Base-by-base conservation (phyloP, 2,888 invertebrate genomes). In the Anodontia alba region DNA sequence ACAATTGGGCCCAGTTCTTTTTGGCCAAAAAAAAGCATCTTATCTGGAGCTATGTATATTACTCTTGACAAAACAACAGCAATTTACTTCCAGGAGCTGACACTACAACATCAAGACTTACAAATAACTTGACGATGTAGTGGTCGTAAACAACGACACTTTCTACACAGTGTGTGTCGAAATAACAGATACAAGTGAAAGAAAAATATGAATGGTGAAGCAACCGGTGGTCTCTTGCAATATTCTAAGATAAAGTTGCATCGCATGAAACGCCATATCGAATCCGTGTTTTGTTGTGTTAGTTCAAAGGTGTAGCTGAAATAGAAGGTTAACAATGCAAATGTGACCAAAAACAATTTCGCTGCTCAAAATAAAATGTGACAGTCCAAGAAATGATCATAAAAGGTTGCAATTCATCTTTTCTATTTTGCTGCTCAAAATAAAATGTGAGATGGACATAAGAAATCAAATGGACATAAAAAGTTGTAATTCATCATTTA, bases 181-280 rank as follows among this genome's bases (percentile, higher is more conserved):
- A 80, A 26, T 26, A 89, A 67, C 42, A 85, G 73, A 72, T 76
- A 79, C 33, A 89, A 31, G 79, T 91, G 89, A 66, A 76, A 78
- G 42, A 91, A 67, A 20, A 90, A 12, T 57, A 88, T 89, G 49
- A 92, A 82, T 23, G 92, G 92, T 51, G 91, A 87, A 43, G 90
- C 91, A 23, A 92, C 72, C 15, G 88, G 84, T 36, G 91, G 89
- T 12, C 90, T 81, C 15, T 86, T 78, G 72, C 88, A 89, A 75
- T 91, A 92, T 78, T 92, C 90, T 70, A 86, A 77, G 8, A 92
- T 89, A 49, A 91, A 85, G 68, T 87, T 83, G 71, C 88, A 90
- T 67, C 91, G 81, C 81, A 89, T 87, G 73, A 89, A 92, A 73
- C 88, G 87, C 92, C 92, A 92, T 68, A 91, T 90, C 70, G 87